Evolutionary conservation across 1,140 invertebrate genomes (phyloP).

Genomic region (Scylla paramamosain): DNA sequence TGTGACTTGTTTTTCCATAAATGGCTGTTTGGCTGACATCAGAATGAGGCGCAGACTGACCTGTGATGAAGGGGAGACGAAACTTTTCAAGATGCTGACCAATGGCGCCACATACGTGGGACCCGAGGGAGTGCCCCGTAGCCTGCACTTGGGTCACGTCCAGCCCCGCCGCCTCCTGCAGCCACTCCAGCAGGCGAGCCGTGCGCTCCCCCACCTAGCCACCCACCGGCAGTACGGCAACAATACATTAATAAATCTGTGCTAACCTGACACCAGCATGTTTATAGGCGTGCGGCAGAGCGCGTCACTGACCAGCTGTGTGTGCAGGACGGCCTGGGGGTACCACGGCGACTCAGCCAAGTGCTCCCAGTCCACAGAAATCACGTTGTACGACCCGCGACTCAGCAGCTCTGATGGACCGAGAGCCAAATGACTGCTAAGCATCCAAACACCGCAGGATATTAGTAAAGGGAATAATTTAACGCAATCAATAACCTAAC

Average conservation of each 20-base stretch:
- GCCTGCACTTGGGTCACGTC: conserved; percentile 6
- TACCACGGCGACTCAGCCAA: conserved; percentile 45
- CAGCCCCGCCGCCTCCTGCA: neutral
- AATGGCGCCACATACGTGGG: conserved; percentile 13
- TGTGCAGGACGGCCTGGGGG: neutral
- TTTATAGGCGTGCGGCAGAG: no score
- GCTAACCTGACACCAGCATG: no score
- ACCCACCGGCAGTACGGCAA: no score
- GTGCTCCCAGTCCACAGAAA: conserved; percentile 48
- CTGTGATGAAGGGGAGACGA: conserved; percentile 36
- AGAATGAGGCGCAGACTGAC: neutral
- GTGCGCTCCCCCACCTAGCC: conserved; percentile 28
- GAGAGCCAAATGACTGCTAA: no score
- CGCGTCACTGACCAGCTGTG: neutral
- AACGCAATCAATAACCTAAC: no score
- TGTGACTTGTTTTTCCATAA: no score
- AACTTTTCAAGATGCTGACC: neutral
- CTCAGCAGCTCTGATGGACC: conserved; percentile 24
- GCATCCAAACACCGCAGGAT: no score
- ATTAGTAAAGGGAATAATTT: no score
- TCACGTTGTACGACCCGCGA: conserved; percentile 35
- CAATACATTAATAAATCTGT: no score
- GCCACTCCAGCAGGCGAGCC: conserved; percentile 49
- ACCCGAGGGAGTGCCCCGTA: conserved; percentile 60
- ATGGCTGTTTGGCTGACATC: no score